Conservation (phyloP, 2,888 invertebrate species). For the Papilio elwesi region DNA sequence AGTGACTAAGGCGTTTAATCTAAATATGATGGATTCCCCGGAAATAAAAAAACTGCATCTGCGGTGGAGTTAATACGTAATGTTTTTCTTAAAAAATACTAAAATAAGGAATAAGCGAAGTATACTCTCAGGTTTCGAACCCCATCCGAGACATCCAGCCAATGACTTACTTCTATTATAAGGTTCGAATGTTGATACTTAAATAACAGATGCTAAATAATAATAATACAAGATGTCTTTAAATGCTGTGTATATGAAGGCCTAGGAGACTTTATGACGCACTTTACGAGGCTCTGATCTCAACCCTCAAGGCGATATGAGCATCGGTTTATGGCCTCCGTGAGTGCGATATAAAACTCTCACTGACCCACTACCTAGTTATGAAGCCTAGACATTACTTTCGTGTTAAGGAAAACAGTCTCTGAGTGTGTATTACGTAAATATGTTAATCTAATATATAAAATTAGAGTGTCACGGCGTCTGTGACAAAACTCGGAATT, state of each 20-base stretch:
- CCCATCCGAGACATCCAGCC: too few species aligned
- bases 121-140: too few species aligned
- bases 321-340: conserved; percentile 22
- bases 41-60: too few species aligned
- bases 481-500: too few species aligned
- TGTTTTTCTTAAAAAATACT: too few species aligned
- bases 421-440: neutral
- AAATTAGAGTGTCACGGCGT: too few species aligned
- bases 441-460: neutral
- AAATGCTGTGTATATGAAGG: conserved; percentile 11
- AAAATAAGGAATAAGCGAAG: too few species aligned
- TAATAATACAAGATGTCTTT: conserved; percentile 4
- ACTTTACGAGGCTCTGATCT: conserved; percentile 29
- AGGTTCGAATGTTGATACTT: neutral
- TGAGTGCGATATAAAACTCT: conserved; percentile 27
- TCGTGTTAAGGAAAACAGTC: neutral
- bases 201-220: neutral
- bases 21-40: too few species aligned
- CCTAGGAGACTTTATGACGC: conserved; percentile 6
- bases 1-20: too few species aligned
- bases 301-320: conserved; percentile 23
- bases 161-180: too few species aligned
- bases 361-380: conserved; percentile 22
- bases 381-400: conserved; percentile 5
- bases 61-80: too few species aligned